phyloP scores from a whole-genome alignment of 2,888 invertebrate genomes.

The Serrognathus titanus region DNA sequence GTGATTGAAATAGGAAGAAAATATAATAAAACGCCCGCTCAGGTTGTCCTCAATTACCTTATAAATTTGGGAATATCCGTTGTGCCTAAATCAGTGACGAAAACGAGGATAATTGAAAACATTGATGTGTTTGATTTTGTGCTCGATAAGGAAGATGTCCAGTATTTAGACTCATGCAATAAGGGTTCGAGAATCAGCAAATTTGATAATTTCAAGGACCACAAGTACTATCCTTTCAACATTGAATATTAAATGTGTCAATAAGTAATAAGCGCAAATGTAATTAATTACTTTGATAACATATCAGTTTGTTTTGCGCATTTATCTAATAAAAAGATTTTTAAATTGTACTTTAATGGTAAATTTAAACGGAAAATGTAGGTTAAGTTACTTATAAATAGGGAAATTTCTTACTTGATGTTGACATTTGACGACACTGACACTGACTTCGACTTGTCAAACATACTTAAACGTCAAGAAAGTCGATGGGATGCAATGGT shows the following conservation, averaged over 20 bases:
- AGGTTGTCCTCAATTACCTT: slow-evolving; percentile 62
- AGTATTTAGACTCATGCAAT: slow-evolving; percentile 65
- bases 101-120: slow-evolving; percentile 66
- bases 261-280: too few species aligned
- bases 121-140: slow-evolving; percentile 74
- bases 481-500: too few species aligned
- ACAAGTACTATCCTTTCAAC: slow-evolving; percentile 45
- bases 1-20: slow-evolving; percentile 57
- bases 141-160: slow-evolving; percentile 64
- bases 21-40: slow-evolving; percentile 62
- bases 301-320: too few species aligned
- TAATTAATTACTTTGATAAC: too few species aligned
- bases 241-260: slow-evolving; percentile 30
- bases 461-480: too few species aligned
- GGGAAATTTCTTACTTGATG: too few species aligned
- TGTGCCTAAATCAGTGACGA: slow-evolving; percentile 81
- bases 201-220: slow-evolving; percentile 35
- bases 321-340: too few species aligned
- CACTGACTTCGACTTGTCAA: too few species aligned
- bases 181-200: slow-evolving; percentile 60
- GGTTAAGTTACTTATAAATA: too few species aligned
- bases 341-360: too few species aligned
- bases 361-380: too few species aligned
- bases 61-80: slow-evolving; percentile 53
- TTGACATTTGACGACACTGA: too few species aligned